Conservation (phyloP, 2,888 invertebrate genomes). For the Calameuta filiformis region DNA sequence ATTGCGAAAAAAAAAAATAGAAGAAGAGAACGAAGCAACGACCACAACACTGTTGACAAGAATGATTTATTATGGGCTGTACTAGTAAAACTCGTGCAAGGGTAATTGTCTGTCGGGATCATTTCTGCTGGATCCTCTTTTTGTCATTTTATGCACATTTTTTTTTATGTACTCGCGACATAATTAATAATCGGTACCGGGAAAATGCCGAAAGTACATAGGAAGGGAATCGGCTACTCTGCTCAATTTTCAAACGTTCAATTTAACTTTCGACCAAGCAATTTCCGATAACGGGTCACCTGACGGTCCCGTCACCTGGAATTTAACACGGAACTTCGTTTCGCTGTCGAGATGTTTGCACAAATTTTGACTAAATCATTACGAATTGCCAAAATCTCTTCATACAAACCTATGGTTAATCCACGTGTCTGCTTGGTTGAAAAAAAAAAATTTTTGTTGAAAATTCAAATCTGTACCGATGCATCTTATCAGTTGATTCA, state of each 20-base stretch:
- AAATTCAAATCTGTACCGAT: too few species aligned
- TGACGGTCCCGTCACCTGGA: constrained; percentile 4
- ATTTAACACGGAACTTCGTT: not conserved
- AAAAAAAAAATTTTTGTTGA: not conserved
- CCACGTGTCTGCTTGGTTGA: not conserved
- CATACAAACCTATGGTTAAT: not conserved
- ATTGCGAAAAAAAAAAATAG: not conserved
- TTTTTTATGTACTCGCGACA: not conserved
- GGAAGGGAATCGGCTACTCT: not conserved
- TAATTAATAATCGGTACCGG: constrained; percentile 16
- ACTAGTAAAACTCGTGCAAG: not conserved
- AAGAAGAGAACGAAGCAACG: too few species aligned
- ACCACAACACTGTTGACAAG: not conserved
- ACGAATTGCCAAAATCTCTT: not conserved
- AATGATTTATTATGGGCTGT: not conserved
- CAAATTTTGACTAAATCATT: constrained; percentile 17
- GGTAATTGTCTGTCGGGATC: not conserved
- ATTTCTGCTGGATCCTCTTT: not conserved
- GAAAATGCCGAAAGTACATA: not conserved
- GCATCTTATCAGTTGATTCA: too few species aligned
- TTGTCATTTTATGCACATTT: too few species aligned
- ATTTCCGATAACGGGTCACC: constrained; percentile 11
- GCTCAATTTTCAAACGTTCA: constrained; percentile 17
- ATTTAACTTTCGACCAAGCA: constrained; percentile 19
- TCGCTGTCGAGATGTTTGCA: constrained; percentile 28